A percentile compares a stretch with the other conserved stretches of the same genome.
These are phyloP conservation scores for Coleophora deauratella DNA, from an alignment of 2,888 invertebrate genomes.

Conservation along the genomic window DNA sequence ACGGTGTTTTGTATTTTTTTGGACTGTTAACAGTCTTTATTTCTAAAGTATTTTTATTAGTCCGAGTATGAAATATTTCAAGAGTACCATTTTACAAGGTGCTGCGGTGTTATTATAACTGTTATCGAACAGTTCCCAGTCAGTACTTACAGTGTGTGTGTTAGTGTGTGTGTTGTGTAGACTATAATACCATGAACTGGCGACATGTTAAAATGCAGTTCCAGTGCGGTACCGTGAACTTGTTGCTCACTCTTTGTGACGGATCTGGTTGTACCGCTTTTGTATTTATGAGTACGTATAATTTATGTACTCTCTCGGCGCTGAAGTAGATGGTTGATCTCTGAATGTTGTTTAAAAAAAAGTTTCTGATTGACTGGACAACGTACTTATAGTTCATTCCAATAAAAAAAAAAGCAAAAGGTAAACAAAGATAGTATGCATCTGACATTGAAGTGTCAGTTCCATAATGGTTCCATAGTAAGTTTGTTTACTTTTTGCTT, in stretches of 20 bases:
- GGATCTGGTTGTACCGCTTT: constrained; percentile 18
- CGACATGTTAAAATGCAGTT: constrained; percentile 18
- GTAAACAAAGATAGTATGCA: no score
- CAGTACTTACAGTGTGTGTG: constrained; percentile 10
- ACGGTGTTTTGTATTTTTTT: neutral
- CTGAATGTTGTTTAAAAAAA: no score
- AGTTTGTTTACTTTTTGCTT: no score
- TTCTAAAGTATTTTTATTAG: constrained; percentile 20
- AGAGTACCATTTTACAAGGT: constrained; percentile 26
- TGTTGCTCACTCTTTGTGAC: constrained; percentile 25
- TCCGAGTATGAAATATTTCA: constrained; percentile 39
- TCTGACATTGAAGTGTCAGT: no score
- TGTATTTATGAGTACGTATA: no score
- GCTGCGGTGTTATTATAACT: constrained; percentile 46
- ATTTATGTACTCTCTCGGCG: no score
- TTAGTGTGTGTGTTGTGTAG: no score
- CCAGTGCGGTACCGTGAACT: constrained; percentile 13
- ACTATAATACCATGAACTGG: constrained; percentile 4
- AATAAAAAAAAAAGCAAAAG: no score
- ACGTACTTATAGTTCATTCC: no score
- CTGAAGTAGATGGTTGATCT: no score
- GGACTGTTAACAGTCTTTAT: constrained; percentile 16
- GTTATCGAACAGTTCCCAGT: constrained; percentile 21
- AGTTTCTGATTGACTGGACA: no score
- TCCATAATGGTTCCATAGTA: no score